Conservation (phyloP, 2,888 invertebrate species). For the Eucera pruinosa region DNA sequence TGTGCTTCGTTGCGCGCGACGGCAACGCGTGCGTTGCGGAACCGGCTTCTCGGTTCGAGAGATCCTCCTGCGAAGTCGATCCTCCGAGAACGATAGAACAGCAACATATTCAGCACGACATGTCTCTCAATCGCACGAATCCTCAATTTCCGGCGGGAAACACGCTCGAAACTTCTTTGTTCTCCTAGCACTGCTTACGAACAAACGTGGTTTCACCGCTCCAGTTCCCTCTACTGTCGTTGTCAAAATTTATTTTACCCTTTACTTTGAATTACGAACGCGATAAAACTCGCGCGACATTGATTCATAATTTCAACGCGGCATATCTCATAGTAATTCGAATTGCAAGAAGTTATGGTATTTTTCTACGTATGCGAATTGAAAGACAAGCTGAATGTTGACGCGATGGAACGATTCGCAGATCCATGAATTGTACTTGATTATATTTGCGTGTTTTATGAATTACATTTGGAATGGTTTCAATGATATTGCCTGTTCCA, state of each 20-base stretch:
- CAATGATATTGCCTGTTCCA: constrained; percentile 35
- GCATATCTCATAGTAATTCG: neutral
- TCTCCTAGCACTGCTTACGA: neutral
- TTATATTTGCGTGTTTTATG: neutral
- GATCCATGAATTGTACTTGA: neutral
- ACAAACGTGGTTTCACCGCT: neutral
- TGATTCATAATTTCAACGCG: neutral
- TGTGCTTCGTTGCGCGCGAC: constrained; percentile 64
- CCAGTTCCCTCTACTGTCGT: neutral
- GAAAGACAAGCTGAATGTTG: neutral
- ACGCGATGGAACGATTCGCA: neutral
- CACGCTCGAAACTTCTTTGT: constrained; percentile 1
- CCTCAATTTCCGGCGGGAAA: constrained; percentile 15
- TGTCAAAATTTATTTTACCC: neutral
- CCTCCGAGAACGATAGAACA: constrained; percentile 42
- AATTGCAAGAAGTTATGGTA: too few relatives aligned
- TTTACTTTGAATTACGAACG: neutral
- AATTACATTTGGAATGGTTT: neutral
- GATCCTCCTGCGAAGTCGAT: constrained; percentile 60
- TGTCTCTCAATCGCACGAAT: constrained; percentile 33
- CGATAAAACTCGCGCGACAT: neutral
- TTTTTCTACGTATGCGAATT: too few relatives aligned
- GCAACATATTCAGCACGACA: constrained; percentile 26
- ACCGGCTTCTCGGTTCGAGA: constrained; percentile 63
- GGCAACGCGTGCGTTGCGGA: constrained; percentile 66